Evolutionary conservation across 2,113 vertebrate species (phyloP), one percentile per base, ranked within the genome.

Genomic region (Archilochus colubris): DNA sequence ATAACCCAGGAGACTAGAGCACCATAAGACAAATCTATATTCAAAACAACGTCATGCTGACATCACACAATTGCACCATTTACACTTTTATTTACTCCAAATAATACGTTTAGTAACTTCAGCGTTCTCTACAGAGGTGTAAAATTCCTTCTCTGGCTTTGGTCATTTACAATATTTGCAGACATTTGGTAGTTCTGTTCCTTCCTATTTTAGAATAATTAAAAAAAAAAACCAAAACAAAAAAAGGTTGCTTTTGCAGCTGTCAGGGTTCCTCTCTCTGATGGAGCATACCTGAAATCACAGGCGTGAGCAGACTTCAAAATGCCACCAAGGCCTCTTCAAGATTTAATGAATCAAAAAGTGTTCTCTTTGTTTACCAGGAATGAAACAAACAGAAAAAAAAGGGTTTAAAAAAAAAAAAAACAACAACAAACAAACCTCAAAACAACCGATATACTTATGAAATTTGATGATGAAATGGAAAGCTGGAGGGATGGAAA

Each of bases 41-140:
- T 98, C 97, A 97, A 97, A 98, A 98, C 97, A 97, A 98, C 58
- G 83, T 97, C 98, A 98, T 98, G 98, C 98, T 96, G 97, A 98
- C 97, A 96, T 94, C 97, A 98, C 97, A 97, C 95, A 96, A 97
- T 69, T 90, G 97, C 97, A 98, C 97, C 98, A 97, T 97, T 95
- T 97, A 98, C 98, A 98, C 96, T 97, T 96, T 96, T 95, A 96
- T 94, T 96, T 95, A 96, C 95, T 96, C 97, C 97, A 93, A 97
- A 96, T 95, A 97, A 97, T 82, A 95, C 40, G 93, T 96, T 97
- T 96, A 98, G 96, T 92, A 97, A 97, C 96, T 97, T 98, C 95
- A 96, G 90, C 57, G 61, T 96, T 96, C 97, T 97, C 96, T 96
- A 97, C 89, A 97, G 95, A 98, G 97, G 96, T 91, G 97, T 97